phyloP scores from a whole-genome alignment of 2,113 vertebrate species.

The Ptychochromis oligacanthus region DNA sequence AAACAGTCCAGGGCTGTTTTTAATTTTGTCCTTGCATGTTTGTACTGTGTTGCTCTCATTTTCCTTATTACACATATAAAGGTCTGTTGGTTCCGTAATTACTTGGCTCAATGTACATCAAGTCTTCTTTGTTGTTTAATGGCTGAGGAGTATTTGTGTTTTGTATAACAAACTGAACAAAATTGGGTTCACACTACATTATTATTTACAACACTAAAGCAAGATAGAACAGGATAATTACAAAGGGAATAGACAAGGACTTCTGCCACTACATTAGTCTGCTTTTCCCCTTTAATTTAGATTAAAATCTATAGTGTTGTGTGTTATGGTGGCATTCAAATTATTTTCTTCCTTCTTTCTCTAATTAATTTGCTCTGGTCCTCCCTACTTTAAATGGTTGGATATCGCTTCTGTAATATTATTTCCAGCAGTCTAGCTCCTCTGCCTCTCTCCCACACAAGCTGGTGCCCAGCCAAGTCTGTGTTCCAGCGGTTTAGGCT shows the following conservation, averaged over 20 bases:
- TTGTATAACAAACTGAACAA: not conserved
- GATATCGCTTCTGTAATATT: not conserved
- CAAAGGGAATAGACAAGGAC: not conserved
- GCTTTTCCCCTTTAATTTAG: not conserved
- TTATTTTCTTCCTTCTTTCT: not conserved
- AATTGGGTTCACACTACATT: not conserved
- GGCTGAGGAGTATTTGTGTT: not conserved
- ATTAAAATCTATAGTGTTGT: not conserved
- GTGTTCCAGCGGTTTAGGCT: not conserved
- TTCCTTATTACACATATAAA: too few species aligned
- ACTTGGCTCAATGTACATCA: not conserved
- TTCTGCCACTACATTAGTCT: not conserved
- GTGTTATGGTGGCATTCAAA: not conserved
- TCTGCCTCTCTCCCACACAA: slow-evolving; percentile 24
- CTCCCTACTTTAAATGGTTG: not conserved
- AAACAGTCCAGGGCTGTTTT: too few species aligned
- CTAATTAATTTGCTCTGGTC: not conserved
- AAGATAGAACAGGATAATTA: not conserved
- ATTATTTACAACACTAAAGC: not conserved
- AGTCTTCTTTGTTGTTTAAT: not conserved
- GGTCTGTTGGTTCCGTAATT: not conserved
- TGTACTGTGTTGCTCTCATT: too few species aligned
- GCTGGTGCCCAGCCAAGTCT: not conserved
- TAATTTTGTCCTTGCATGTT: too few species aligned
- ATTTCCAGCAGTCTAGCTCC: not conserved